Evolutionary conservation across 2,113 vertebrate species (phyloP), one percentile per base, ranked within the genome.

Genomic region (Rhinoptilus africanus): DNA sequence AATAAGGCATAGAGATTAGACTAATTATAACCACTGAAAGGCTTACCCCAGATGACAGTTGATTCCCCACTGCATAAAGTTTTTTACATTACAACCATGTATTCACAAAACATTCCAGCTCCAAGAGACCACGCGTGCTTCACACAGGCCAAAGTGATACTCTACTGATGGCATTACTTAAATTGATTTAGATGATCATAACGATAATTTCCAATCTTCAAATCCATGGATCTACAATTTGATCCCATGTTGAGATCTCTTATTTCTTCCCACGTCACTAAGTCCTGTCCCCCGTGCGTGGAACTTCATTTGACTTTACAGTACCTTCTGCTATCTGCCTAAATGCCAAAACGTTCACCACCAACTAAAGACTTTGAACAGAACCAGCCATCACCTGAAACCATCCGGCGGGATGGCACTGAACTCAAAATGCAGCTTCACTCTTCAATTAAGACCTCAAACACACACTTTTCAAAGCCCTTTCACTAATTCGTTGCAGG

Each of bases 61-160:
- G 53, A 91, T 32, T 81, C 21, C 34, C 26, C 60, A 59, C 14
- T 5, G 1, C 32, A 20, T 54, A 1, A 96, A 57, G 37, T 27
- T 72, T 64, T 88, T 76, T 63, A 80, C 2, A 0, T 63, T 57
- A 82, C 14, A 48, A 47, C 24, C 0, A 0, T 12, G 17, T 57
- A 72, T 63, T 77, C 43, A 80, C 23, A 88, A 47, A 71, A 32
- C 0, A 5, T 17, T 66, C 17, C 79, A 86, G 20, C 43, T 74
- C 37, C n/a, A 60, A 28, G 24, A 79, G 18, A 41, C 34, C 11
- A 11, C 0, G 0, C 0, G 1, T 1, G 3, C 35, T 73, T 89
- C 27, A 21, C 3, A 3, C 12, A 74, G 28, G 20, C 43, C 47
- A 22, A 84, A 11, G 26, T 26, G 41, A 92, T 16, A 62, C 43